Evolutionary conservation across 2,113 vertebrate genomes (phyloP), one percentile per base, ranked within the genome.

Genomic region (Oncorhynchus clarkii): DNA sequence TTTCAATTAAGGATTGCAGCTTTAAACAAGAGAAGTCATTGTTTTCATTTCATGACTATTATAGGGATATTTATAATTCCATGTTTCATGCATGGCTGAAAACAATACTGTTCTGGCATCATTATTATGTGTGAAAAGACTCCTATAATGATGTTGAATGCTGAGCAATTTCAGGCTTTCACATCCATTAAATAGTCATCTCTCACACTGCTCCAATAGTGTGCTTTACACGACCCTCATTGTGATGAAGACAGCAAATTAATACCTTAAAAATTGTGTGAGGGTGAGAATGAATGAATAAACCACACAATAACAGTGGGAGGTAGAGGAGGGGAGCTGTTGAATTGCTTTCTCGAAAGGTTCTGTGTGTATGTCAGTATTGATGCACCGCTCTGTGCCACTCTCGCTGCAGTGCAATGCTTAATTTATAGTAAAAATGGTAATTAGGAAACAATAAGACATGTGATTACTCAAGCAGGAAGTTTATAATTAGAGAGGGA

Each of bases 381-480:
- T 88, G 89, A 92, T 91, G 89, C 84, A 83, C 82, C 73, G 73
- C 83, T 91, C 88, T 75, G 84, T 72, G 86, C 75, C 88, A 84
- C 86, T 88, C 88, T 89, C 87, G 80, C 86, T 84, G 86, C 84
- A 82, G 83, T 84, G 77, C 87, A 78, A 88, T 90, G 90, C 91
- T 93, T 92, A 92, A 92, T 94, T 93, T 93, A 93, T 93, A 92
- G 93, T 92, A 93, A 93, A 93, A 92, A 94, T 92, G 89, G 89
- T 93, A 93, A 94, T 93, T 93, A 94, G 91, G 86, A 88, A 90
- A 91, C 88, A 90, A 92, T 89, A 91, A 91, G 90, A 93, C 90
- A 82, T 91, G 90, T 89, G 91, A 91, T 92, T 93, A 93, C 90
- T 93, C 92, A 93, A 91, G 93, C 93, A 89, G 87, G 91, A 91